Base-by-base conservation (phyloP, 1,140 invertebrate species). In the Sminthurides bifidus region DNA sequence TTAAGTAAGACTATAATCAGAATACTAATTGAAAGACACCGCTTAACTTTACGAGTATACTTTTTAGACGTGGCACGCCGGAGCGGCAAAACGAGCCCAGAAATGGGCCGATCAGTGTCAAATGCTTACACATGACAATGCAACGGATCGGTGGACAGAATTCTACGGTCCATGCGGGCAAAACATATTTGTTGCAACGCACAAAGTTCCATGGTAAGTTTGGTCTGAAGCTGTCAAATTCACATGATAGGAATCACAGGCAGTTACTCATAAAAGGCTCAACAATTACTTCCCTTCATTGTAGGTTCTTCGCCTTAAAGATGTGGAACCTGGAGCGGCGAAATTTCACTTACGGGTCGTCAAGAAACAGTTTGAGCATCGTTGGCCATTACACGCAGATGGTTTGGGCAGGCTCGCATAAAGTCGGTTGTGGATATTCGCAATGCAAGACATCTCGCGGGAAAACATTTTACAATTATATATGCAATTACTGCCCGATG, bases 401-500 rank as follows among this genome's bases (percentile, higher is more conserved):
- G 63, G 83, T 85, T 23, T 89, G 85, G 85, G 83, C 84, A 19
- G 75, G 80, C 3, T 81, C 79, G 8, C 84, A 87, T 68, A 76
- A 81, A 65, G 76, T 88, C 15, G 85, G 85, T 12, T 89, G 85
- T 66, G 85, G 84, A 0, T 76, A 84, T 61, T 75, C 81, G 8
- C 76, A 80, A 61, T 89, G 85, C 63, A 60, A 66, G 59, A 59
- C 68, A 53, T 63, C 64, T 14, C 75, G 75, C 63, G 78, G 78
- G 37, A 72, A 71, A 51, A 75, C 78, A 3, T 87, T 81, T 69
- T 87, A 78, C 70, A 85, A 81, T 70, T 89, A 89, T 68, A 79
- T 89, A n/a, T 89, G 85, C 69, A 86, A 88, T 72, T 89, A 89
- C 69, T 87, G 85, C 69, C 85, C 85, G 2, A 80, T 78, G 85